Evolutionary conservation across 1,140 invertebrate species (phyloP).

Genomic region (Drosophila obscura): DNA sequence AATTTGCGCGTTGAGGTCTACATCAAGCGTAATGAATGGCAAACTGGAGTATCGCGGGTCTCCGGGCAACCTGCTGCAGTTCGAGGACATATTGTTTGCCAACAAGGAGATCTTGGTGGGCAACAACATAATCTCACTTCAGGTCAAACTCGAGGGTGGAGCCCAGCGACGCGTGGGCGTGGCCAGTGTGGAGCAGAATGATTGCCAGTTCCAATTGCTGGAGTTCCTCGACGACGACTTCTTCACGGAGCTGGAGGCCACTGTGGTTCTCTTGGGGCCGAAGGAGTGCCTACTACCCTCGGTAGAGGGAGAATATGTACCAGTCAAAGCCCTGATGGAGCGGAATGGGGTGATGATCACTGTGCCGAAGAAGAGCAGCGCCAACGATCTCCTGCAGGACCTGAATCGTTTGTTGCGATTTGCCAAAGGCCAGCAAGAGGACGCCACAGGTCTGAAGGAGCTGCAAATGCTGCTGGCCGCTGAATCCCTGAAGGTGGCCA

Average conservation of each 20-base stretch:
- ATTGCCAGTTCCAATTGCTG: constrained; percentile 90
- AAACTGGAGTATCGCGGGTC: constrained; percentile 92
- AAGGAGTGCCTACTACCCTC: constrained; percentile 91
- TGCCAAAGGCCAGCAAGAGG: constrained; percentile 90
- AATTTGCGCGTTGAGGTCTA: constrained; percentile 96
- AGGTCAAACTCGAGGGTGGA: constrained; percentile 85
- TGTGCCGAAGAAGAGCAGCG: constrained; percentile 91
- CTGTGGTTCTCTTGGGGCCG: constrained; percentile 94
- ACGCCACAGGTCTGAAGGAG: constrained; percentile 89
- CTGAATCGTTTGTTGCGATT: constrained; percentile 92
- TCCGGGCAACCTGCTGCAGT: constrained; percentile 94
- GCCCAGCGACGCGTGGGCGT: constrained; percentile 65
- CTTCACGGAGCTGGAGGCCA: constrained; percentile 92
- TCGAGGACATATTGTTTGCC: constrained; percentile 94
- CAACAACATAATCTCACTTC: constrained; percentile 90
- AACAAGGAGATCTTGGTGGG: constrained; percentile 89
- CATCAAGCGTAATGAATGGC: constrained; percentile 87
- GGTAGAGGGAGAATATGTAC: constrained; percentile 79
- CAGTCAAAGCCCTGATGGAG: constrained; percentile 88
- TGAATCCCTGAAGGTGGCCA: constrained; percentile 89
- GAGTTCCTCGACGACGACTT: constrained; percentile 95
- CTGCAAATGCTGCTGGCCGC: constrained; percentile 88
- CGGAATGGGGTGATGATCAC: constrained; percentile 91
- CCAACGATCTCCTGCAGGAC: constrained; percentile 89
- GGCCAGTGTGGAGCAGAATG: constrained; percentile 90